Percentiles rank a stretch among this genome's conserved stretches.
These are phyloP conservation scores for Clarias magur DNA, from an alignment of 2,113 vertebrate species.

Conservation along the genomic window DNA sequence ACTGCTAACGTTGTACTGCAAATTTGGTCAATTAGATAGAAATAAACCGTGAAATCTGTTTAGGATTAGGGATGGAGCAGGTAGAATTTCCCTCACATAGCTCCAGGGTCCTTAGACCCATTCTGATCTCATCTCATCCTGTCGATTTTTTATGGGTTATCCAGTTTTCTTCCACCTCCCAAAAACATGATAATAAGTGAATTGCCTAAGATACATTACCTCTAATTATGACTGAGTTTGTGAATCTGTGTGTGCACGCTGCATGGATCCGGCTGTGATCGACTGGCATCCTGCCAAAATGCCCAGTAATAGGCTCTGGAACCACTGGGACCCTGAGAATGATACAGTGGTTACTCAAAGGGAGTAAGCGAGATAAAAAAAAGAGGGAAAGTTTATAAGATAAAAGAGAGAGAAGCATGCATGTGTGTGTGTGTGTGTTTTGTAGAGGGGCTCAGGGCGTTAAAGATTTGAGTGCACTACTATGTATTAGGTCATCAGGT, in stretches of 20 bases:
- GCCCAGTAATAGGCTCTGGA: not conserved
- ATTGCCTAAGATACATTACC: not conserved
- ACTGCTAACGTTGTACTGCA: not conserved
- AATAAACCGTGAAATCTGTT: not conserved
- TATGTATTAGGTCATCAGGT: constrained; percentile 72
- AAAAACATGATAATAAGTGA: not conserved
- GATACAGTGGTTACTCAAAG: not conserved
- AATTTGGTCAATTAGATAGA: not conserved
- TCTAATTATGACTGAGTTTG: not conserved
- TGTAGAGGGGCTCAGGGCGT: constrained; percentile 15
- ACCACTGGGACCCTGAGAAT: not conserved
- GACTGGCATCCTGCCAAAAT: not conserved
- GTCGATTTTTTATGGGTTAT: not conserved
- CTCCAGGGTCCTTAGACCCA: not conserved
- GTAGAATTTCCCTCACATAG: not conserved
- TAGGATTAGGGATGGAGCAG: not conserved
- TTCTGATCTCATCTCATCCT: not conserved
- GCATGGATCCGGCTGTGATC: not conserved
- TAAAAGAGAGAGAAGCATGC: not conserved
- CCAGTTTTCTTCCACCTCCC: not conserved
- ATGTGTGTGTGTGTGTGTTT: constrained; percentile 7
- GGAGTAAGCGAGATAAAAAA: not conserved
- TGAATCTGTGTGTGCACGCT: not conserved
- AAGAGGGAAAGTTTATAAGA: not conserved
- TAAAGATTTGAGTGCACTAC: constrained; percentile 50